A percentile compares a stretch with the other conserved stretches of the same genome.
Evolutionary conservation across 2,113 vertebrate species (phyloP).

Genomic region (Notothenia rossii): DNA sequence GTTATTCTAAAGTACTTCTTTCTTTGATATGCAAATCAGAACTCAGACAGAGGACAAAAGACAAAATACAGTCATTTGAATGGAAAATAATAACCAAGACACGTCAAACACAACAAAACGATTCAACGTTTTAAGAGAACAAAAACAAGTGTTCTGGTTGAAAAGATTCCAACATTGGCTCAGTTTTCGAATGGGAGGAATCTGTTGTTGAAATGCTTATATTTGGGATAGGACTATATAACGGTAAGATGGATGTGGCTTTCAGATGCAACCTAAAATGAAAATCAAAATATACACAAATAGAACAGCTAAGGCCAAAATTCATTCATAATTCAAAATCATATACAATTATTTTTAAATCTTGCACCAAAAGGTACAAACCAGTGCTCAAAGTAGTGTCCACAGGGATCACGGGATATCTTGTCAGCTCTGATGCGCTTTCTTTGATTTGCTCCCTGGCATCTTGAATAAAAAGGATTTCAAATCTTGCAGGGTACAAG

Average conservation of each 20-base stretch:
- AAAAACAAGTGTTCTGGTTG: no score
- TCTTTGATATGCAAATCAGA: not conserved
- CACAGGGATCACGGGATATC: slow-evolving; percentile 1
- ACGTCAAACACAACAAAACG: no score
- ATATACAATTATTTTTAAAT: not conserved
- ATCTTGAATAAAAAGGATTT: not conserved
- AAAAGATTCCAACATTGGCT: no score
- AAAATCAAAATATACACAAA: not conserved
- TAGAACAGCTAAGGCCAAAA: no score
- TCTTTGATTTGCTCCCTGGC: not conserved
- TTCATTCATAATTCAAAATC: no score
- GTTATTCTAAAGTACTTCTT: no score
- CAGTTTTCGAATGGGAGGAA: no score
- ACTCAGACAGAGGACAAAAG: not conserved
- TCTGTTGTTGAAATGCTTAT: no score
- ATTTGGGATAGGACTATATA: no score
- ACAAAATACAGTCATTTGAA: not conserved
- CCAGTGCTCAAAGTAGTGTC: not conserved
- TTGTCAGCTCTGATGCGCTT: not conserved
- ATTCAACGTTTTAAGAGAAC: no score
- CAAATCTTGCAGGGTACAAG: slow-evolving; percentile 11
- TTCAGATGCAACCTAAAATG: not conserved
- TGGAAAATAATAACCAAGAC: not conserved
- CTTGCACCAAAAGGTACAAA: not conserved
- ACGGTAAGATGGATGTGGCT: not conserved